Evolutionary conservation across 2,797 vertebrate genomes (phyloP), one percentile per base, ranked within the genome.

Genomic region (Clarias fuscus): DNA sequence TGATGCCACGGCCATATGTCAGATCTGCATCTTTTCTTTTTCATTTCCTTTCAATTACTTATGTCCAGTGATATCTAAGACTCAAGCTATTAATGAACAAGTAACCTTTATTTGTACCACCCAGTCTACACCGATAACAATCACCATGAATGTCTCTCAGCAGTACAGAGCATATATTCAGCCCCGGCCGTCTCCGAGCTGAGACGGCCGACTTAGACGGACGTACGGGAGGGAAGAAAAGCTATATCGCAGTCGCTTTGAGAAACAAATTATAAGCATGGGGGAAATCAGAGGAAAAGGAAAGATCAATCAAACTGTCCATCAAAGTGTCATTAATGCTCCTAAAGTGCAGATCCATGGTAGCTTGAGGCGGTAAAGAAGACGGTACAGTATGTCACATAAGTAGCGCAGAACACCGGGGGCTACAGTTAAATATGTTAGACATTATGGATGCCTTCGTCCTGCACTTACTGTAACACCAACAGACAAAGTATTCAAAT

Each of bases 291-390:
- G 40, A 86, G 56, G 75, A 37, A 48, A 70, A 75, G 71, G 24
- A 77, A 79, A 87, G 7, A 40, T 68, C 59, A 72, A 89, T 87
- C 87, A 87, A 85, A 83, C 79, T 82, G 85, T 87, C 86, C 67
- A 85, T 85, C 87, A 88, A 67, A 73, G 40, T 77, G 40, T 86
- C 67, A 79, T 48, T 72, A 64, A 78, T 8, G 37, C 56, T 81
- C 64, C n/a, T 83, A 76, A 64, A 85, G 59, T 15, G 58, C 1
- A 11, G 72, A 83, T 24, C 72, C 61, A 67, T 65, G 72, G 79
- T 48, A 53, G 59, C 20, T 10, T 40, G 82, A 89, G 33, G 77
- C 88, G 33, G 53, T 30, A 24, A 24, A 77, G 3, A n/a, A 27
- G 4, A 7, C 33, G 33, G 33, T 33, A 33, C 86, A 37, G 27